Percentiles rank a stretch among this genome's conserved stretches.
phyloP scores from a whole-genome alignment of 2,797 vertebrate genomes.

The Buceros bicornis region DNA sequence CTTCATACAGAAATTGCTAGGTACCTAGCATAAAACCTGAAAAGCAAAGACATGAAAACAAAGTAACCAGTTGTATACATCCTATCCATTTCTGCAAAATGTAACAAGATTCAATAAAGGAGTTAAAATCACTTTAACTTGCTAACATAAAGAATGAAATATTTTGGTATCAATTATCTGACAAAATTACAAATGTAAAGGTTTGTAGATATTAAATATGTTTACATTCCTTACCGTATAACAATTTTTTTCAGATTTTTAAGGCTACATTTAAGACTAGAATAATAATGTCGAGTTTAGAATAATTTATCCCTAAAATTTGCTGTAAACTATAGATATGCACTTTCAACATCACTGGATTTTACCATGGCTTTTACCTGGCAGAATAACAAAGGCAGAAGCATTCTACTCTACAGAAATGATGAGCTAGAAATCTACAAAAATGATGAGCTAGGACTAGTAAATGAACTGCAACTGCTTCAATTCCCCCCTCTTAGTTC shows the following conservation, averaged over 20 bases:
- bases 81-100: neutral
- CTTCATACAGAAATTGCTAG: neutral
- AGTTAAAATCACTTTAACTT: neutral
- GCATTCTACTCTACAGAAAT: neutral
- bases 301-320: neutral
- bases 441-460: neutral
- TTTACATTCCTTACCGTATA: neutral
- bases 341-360: neutral
- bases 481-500: neutral
- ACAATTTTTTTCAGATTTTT: neutral
- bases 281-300: neutral
- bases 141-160: neutral
- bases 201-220: neutral
- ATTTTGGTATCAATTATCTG: neutral
- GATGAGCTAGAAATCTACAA: neutral
- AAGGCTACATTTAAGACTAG: neutral
- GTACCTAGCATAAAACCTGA: neutral
- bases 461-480: neutral
- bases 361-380: neutral
- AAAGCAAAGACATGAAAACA: neutral
- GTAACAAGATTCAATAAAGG: neutral
- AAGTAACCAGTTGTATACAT: neutral
- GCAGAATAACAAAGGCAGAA: neutral
- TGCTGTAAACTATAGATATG: neutral
- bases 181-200: neutral